These are phyloP conservation scores for Diorhabda sublineata DNA, from an alignment of 1,140 invertebrate genomes.

Conservation along the genomic window DNA sequence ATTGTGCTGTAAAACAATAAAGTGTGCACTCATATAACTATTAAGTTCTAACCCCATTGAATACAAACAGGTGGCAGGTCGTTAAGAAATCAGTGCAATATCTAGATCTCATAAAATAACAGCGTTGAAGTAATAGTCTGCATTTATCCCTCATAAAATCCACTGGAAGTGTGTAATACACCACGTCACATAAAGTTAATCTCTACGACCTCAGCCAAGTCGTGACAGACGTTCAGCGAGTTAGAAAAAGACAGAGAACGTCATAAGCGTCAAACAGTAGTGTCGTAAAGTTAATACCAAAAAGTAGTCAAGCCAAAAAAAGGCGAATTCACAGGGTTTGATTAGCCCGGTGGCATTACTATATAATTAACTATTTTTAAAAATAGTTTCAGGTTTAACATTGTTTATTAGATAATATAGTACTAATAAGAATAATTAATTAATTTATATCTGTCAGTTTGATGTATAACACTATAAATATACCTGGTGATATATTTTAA, in stretches of 20 bases:
- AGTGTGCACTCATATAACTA: not conserved
- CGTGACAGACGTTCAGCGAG: slow-evolving; percentile 12
- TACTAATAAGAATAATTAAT: too few species aligned
- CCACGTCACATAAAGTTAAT: slow-evolving; percentile 24
- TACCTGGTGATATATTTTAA: too few species aligned
- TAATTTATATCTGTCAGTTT: too few species aligned
- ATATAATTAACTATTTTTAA: too few species aligned
- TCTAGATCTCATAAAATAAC: slow-evolving; percentile 22
- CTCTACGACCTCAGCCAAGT: slow-evolving; percentile 17
- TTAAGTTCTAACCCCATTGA: not conserved
- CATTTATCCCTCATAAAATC: slow-evolving; percentile 24
- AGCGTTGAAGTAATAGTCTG: slow-evolving; percentile 16
- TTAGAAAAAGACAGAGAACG: slow-evolving; percentile 17
- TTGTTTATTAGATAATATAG: too few species aligned
- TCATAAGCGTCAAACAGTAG: slow-evolving; percentile 24
- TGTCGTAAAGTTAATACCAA: slow-evolving; percentile 23
- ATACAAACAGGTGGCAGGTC: slow-evolving; percentile 4
- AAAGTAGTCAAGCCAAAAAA: slow-evolving; percentile 7
- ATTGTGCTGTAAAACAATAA: not conserved
- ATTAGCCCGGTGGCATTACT: not conserved
- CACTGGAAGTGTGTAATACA: slow-evolving; percentile 21
- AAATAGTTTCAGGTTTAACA: too few species aligned
- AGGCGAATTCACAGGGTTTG: not conserved
- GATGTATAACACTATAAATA: too few species aligned
- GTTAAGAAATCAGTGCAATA: slow-evolving; percentile 21